Conservation (phyloP, 2,113 vertebrate genomes). For the Petaurus breviceps region DNA sequence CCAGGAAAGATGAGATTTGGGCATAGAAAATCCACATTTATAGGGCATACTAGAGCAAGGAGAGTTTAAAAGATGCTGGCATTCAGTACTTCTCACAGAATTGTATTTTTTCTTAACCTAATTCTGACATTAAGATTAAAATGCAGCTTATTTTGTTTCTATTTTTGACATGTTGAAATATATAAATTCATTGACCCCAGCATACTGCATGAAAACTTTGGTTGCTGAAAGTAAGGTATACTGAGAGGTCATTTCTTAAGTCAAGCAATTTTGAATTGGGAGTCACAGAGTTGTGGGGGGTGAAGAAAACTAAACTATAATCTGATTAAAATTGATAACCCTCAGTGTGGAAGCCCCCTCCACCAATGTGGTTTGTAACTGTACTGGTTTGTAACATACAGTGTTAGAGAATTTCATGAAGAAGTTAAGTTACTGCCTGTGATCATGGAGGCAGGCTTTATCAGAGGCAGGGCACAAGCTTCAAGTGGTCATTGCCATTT, state of each 20-base stretch:
- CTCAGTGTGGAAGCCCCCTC: background rate
- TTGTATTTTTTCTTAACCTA: constrained; percentile 40
- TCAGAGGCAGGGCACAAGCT: background rate
- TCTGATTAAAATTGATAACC: background rate
- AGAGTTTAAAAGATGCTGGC: constrained; percentile 4
- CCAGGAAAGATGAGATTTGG: background rate
- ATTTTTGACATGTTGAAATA: background rate
- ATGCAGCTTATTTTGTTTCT: background rate
- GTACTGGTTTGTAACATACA: background rate
- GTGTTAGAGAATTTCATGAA: background rate
- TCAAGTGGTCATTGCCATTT: background rate
- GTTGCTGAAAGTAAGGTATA: background rate
- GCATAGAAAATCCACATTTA: background rate
- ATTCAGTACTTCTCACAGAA: constrained; percentile 29
- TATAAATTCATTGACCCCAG: background rate
- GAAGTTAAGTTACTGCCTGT: background rate
- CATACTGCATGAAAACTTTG: background rate
- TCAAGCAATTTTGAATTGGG: background rate
- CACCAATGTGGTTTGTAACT: too few relatives aligned
- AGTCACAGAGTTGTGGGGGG: background rate
- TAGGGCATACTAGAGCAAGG: background rate
- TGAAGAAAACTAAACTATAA: background rate
- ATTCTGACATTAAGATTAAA: background rate
- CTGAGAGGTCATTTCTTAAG: background rate
- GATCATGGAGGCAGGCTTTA: background rate